A percentile compares a stretch with the other conserved stretches of the same genome.
Conservation (phyloP, 2,888 invertebrate species). For the Crepidodera aurea region DNA sequence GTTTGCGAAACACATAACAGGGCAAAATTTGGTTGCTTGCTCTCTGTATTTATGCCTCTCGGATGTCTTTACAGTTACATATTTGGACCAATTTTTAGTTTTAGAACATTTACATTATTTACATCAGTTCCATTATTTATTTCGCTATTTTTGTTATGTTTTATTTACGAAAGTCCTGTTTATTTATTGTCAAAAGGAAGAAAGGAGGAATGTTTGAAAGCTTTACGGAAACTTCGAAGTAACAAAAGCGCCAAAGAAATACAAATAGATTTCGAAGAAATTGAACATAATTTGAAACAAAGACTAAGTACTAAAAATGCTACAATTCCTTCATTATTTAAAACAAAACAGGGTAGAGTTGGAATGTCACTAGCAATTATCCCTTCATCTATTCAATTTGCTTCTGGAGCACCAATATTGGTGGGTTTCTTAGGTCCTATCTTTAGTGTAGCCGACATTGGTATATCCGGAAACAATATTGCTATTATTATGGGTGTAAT, state of each 20-base stretch:
- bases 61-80: conserved; percentile 21
- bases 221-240: conserved; percentile 1
- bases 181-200: conserved; percentile 7
- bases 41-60: background rate
- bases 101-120: conserved; percentile 20
- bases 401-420: conserved; percentile 17
- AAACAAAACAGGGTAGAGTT: background rate
- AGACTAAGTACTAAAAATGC: background rate
- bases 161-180: conserved; percentile 20
- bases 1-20: conserved; percentile 26
- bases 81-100: conserved; percentile 16
- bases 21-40: conserved; percentile 16
- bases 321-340: background rate
- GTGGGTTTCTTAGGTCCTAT: conserved; percentile 28
- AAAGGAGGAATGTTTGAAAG: conserved; percentile 1
- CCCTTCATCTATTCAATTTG: background rate
- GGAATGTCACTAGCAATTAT: conserved; percentile 21
- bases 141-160: background rate
- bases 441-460: conserved; percentile 11
- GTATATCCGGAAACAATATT: conserved; percentile 22
- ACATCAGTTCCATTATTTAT: conserved; percentile 4
- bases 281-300: conserved; percentile 2
- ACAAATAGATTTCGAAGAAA: conserved; percentile 1
- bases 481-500: conserved; percentile 24
- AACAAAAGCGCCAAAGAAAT: conserved; percentile 18